Evolutionary conservation across 2,888 invertebrate genomes (phyloP), one percentile per base, ranked within the genome.

Genomic region (Fissipunctia ypsillon): DNA sequence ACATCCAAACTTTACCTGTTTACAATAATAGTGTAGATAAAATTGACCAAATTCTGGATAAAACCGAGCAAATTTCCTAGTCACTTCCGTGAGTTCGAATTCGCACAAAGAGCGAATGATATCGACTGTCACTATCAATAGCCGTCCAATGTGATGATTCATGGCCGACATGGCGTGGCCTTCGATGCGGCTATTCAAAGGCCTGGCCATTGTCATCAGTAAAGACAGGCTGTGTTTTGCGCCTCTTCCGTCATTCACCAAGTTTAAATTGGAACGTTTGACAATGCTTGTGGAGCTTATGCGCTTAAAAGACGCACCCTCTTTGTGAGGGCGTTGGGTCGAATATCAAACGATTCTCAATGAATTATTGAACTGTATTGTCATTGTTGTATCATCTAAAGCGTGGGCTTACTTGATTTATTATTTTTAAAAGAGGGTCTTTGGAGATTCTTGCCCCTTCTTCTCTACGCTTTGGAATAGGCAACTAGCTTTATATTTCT

Each of bases 121-220:
- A 68, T 69, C 56, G 56, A 35, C 65, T 69, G 59, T 50, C 81
- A 31, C n/a, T 64, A 31, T 76, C 31, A 76, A 76, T 65, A 43
- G 31, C 28, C 38, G 52, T 41, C 45, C 59, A 16, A 9, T 16
- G 31, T 48, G n/a, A 76, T 65, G 54, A 76, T 69, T 78, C 43
- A 79, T 65, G 19, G 41, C 28, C 52, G 45, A 4, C 43, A 41
- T 28, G 25, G n/a, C 43, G 25, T 38, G 48, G 25, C 60, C 77
- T 76, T 78, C 76, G 50, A 75, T 45, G n/a, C 54, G 57, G 45
- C n/a, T 14, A 65, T 66, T 35, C 60, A 80, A 35, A 50, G 35
- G 54, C n/a, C 43, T 6, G 25, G 54, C 81, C 25, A 66, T 79
- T 81, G 69, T 81, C 65, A 60, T 31, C 35, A 9, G 31, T 22